Base-by-base conservation (phyloP, 2,113 vertebrate species). In the Hassar affinis region DNA sequence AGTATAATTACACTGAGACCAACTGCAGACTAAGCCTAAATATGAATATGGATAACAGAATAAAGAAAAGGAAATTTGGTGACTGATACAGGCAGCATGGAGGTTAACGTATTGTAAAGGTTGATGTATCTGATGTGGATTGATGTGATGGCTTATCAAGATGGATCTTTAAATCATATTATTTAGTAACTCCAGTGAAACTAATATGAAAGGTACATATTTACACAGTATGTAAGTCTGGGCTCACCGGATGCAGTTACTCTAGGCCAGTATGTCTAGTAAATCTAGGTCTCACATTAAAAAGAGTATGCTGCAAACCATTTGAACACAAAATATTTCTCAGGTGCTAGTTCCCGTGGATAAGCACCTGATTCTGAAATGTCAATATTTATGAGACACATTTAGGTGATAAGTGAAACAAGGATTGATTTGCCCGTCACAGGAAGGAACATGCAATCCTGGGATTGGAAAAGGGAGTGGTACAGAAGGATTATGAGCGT, bases 401-500 rank as follows among this genome's bases (percentile, higher is more conserved):
- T 47, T 47, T 52, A 75, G 56, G 64, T 45, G 27, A 52, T 77
- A 66, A 84, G 20, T 30, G 54, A 33, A 85, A 79, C 27, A 71
- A 33, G 56, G 5, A 78, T 6, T 49, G 52, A 8, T 51, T 74
- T 6, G 25, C 20, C 42, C 54, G 62, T 9, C 17, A 49, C 35
- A 76, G 47, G 27, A 52, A 78, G n/a, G 68, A 75, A 35, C 76
- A 72, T 11, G 35, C 6, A 56, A 61, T 80, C 78, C 38, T 77
- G 22, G 20, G 74, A 69, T 47, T 22, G 35, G 25, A 56, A 79
- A 62, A 42, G 17, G 66, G 66, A 84, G 20, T n/a, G 59, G 54
- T 54, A 80, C 35, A 69, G n/a, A 85, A n/a, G 42, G 22, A 33
- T n/a, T 56, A 18, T 59, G 17, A 35, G 42, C 83, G 57, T 49